Base-by-base conservation (phyloP, 2,113 vertebrate genomes). In the Nestor notabilis region DNA sequence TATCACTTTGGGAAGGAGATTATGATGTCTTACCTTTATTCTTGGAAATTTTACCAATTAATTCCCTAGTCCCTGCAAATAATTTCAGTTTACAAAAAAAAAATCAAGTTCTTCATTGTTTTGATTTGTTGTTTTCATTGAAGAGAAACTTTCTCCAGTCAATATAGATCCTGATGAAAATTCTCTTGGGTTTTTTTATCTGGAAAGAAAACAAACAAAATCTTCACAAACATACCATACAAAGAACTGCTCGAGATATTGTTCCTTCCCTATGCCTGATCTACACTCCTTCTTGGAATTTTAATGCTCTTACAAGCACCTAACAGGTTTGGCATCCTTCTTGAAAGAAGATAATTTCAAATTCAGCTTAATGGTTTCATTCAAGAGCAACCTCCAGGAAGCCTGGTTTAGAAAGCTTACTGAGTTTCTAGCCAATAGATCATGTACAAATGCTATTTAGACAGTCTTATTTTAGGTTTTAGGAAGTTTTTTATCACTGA, bases 161-260 rank as follows among this genome's bases (percentile, higher is more conserved):
- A 53, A 46, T n/a, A 25, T 41, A 66, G 4, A 23, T 64, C 16
- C 35, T 46, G 5, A 5, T 50, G 23, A 87, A 94, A 90, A 81
- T 33, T 17, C 1, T 43, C 14, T 37, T 33, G 1, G 4, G n/a
- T 7, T 35, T 41, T 87, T 70, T 8, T 5, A 33, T 16, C 29
- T 79, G 5, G 28, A 79, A 82, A 56, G 16, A 39, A 68, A 65
- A 31, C 4, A 83, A 64, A 20, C 3, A 86, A 79, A 85, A 3
- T 7, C 9, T 0, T 37, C 74, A 31, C 7, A 10, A 79, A 41
- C 5, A 28, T 3, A 31, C 1, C 2, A 12, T 18, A 8, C 12
- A 65, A 87, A 70, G 11, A 56, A 43, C 14, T n/a, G 7, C 18
- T 78, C 56, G 7, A 35, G 14, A 28, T n/a, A 29, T 52, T 63